Conservation (phyloP, 2,113 vertebrate genomes). For the Melierax canorus region DNA sequence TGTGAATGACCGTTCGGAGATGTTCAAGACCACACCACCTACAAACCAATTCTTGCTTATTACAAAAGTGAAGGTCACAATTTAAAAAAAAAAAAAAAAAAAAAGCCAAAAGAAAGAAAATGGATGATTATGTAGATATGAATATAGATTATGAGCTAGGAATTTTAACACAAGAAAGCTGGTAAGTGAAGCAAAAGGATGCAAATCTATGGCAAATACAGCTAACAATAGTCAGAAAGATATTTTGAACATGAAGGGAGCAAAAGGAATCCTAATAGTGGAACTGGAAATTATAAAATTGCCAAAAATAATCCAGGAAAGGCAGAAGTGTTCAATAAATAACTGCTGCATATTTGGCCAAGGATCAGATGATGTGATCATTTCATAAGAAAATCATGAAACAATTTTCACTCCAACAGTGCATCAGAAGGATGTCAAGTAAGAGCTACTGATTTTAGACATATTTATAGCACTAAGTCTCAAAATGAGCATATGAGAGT, state of each 20-base stretch:
- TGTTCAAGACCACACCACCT: not conserved
- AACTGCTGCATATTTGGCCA: not conserved
- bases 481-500: not conserved
- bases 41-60: not conserved
- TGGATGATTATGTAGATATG: not conserved
- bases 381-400: constrained; percentile 20
- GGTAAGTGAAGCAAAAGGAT: not conserved
- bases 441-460: constrained; percentile 2
- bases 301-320: constrained; percentile 27
- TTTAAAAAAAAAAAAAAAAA: not conserved
- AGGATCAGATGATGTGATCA: constrained; percentile 12
- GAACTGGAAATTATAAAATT: not conserved
- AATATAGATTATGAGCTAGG: not conserved
- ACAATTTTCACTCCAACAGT: constrained; percentile 1
- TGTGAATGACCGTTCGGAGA: not conserved
- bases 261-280: not conserved
- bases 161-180: not conserved
- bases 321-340: not conserved
- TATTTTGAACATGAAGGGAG: not conserved
- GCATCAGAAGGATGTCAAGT: not conserved
- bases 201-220: not conserved
- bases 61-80: not conserved
- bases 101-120: not conserved
- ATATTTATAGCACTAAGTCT: not conserved
- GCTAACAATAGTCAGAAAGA: not conserved